Percentiles rank a stretch among this genome's conserved stretches.
phyloP scores from a whole-genome alignment of 2,113 vertebrate species.

The Elachura formosa region DNA sequence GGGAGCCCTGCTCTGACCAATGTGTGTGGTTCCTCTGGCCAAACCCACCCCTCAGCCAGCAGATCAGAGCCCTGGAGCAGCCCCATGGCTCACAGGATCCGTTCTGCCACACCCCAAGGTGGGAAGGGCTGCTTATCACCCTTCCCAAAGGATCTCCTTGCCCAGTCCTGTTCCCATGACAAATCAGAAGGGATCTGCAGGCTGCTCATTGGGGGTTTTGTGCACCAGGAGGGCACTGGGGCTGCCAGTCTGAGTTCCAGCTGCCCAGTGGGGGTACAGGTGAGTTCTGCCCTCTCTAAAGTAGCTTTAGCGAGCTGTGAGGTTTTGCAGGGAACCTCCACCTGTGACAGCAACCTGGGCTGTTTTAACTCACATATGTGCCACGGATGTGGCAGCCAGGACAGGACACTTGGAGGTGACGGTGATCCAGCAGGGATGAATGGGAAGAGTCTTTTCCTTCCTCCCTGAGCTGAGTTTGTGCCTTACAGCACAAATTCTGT shows the following conservation, averaged over 20 bases:
- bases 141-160: not conserved
- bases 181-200: not conserved
- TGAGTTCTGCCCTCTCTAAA: not conserved
- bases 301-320: accelerated
- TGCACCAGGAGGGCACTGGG: not conserved
- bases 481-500: not conserved
- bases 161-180: not conserved
- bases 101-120: accelerated
- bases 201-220: accelerated
- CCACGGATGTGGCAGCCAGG: no score
- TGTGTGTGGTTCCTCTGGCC: accelerated
- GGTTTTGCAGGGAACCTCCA: not conserved
- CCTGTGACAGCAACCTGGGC: not conserved
- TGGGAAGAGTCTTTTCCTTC: not conserved
- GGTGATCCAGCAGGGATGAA: not conserved
- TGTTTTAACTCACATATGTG: not conserved
- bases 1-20: not conserved
- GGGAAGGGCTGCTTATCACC: accelerated
- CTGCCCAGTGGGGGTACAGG: not conserved
- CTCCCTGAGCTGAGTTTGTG: not conserved
- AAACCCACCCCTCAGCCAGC: not conserved
- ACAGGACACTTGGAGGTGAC: not conserved
- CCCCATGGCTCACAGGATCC: accelerated
- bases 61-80: not conserved
- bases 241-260: not conserved